Evolutionary conservation across 2,888 invertebrate species (phyloP), one percentile per base, ranked within the genome.

Genomic region (Phalangium opilio): DNA sequence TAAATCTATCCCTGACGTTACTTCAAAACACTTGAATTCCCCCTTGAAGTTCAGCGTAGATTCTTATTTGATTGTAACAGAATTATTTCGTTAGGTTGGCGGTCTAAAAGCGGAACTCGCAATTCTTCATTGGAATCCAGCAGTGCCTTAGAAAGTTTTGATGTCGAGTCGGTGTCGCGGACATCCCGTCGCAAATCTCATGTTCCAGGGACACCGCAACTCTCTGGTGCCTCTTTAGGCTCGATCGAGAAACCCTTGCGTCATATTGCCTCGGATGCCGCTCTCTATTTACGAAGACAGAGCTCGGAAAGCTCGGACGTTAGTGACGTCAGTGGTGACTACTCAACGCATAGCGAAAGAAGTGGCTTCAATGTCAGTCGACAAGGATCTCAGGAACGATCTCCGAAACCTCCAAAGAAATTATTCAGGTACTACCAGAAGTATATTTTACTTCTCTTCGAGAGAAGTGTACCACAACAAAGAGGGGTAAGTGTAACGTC

Each of bases 271-370:
- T 50, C 46, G 10, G 46, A 46, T 35, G 41, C 50, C 20, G 48
- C 43, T 21, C 42, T 41, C 15, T 41, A 48, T 36, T 33, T 34
- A 41, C 50, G 48, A 12, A 48, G 57, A 10, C 50, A 46, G 45
- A 57, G 58, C 45, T 57, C 56, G 8, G 57, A 57, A 42, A 57
- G 50, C 38, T 49, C 47, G 12, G 48, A 50, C 32, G n/a, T 43
- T 12, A 50, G 55, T 43, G 56, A 56, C 48, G 48, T 55, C 32
- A 55, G 56, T 36, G 55, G 53, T 32, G 54, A 51, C 14, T 38
- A 38, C n/a, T 34, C 47, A 11, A 39, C 42, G n/a, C 42, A 45
- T 41, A 43, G 46, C 27, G 49, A 49, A 17, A 15, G 46, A 34
- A 41, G 36, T 12, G 41, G 46, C n/a, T 36, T 34, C 32, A 43